Evolutionary conservation across 2,888 invertebrate genomes (phyloP).

Genomic region (Dione vanillae): DNA sequence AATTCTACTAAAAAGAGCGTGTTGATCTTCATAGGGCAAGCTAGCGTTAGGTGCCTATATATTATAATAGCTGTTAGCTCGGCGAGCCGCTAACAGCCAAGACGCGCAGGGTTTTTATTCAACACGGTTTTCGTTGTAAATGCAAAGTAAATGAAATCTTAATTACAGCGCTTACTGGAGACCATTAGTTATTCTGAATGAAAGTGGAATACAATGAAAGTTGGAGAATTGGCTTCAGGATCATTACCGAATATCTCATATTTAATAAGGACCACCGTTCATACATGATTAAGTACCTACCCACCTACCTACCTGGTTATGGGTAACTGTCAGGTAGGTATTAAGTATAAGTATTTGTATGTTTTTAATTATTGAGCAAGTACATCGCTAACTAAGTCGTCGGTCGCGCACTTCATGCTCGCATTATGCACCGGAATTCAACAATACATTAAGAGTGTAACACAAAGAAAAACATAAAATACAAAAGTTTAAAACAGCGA

Average conservation of each 20-base stretch:
- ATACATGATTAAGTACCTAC: neutral
- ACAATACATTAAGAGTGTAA: conserved; percentile 28
- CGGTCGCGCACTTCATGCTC: neutral
- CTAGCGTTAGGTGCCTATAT: no score
- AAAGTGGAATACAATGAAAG: conserved; percentile 24
- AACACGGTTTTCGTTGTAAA: conserved; percentile 24
- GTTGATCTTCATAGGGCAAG: no score
- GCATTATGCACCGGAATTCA: conserved; percentile 2
- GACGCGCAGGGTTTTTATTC: conserved; percentile 21
- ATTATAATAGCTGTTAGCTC: no score
- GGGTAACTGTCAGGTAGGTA: neutral
- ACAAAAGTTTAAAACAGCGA: conserved; percentile 37
- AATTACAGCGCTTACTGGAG: conserved; percentile 33
- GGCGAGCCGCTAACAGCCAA: conserved; percentile 6
- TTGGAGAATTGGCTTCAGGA: conserved; percentile 21
- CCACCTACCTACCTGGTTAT: no score
- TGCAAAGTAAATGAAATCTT: conserved; percentile 32
- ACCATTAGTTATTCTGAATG: conserved; percentile 35
- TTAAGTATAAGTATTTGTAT: neutral
- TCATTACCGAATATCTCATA: conserved; percentile 16
- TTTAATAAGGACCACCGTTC: neutral
- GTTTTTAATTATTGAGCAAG: neutral
- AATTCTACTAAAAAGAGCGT: no score
- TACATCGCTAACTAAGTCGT: neutral
- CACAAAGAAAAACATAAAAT: conserved; percentile 33